Evolutionary conservation across 2,113 vertebrate species (phyloP), one percentile per base, ranked within the genome.

Genomic region (Cyanoliseus patagonus): DNA sequence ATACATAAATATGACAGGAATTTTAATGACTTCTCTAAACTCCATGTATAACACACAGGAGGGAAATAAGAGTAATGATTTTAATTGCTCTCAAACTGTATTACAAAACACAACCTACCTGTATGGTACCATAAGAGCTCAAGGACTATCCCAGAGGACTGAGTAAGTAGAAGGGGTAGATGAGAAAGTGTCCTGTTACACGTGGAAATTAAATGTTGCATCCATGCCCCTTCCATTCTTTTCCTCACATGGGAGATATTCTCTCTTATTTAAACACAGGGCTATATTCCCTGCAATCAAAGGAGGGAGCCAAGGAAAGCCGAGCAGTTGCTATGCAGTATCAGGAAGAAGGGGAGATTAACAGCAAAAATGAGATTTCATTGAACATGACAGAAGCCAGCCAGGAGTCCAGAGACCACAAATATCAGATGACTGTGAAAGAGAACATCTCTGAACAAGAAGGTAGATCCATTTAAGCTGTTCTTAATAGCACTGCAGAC

Each of bases 21-120:
- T 90, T 84, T 89, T 96, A 94, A 96, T 70, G 77, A 83, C 41
- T 91, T 90, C 66, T 51, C 76, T 52, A 37, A 85, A 79, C 39
- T 67, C 42, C 25, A 51, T 3, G 0, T 30, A n/a, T 28, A 63
- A 83, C 69, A 74, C 30, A 55, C 76, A 82, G 31, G n/a, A 61
- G 6, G 24, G 27, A 92, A 75, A 39, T 31, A 78, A 68, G 6
- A 72, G 14, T 68, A 70, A 92, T 41, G 5, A 49, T 76, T 93
- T 90, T 68, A 93, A 84, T 88, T 92, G 88, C 66, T 86, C 47
- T 86, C 51, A 79, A 86, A 78, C 28, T 47, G 16, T 28, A 83
- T 72, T 44, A 78, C 23, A 72, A 61, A 70, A 88, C 88, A 19
- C 37, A 83, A 30, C 35, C 1, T 4, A 66, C 35, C 33, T 79